These are phyloP conservation scores for Phylloscopus trochiloides DNA, from an alignment of 2,113 vertebrate species.

Conservation along the genomic window DNA sequence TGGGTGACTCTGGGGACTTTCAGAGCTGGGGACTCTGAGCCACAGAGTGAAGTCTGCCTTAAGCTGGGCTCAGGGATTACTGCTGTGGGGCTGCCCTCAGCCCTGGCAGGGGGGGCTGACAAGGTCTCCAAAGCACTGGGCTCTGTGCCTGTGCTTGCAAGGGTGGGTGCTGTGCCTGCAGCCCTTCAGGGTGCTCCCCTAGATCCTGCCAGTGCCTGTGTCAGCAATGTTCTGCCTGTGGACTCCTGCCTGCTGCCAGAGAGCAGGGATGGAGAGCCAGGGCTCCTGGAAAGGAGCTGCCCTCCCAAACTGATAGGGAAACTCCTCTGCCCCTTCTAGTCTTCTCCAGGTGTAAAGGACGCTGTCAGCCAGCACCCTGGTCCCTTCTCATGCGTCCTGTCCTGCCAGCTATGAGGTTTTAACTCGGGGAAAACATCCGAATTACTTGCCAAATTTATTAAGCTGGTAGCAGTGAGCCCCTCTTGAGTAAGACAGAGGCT, in stretches of 20 bases:
- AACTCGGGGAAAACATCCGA: neutral
- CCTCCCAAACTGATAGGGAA: neutral
- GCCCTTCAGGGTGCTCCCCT: neutral
- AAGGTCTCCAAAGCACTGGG: neutral
- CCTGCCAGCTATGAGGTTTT: neutral
- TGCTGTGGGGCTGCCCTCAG: neutral
- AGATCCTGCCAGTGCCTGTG: neutral
- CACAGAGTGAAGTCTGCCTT: neutral
- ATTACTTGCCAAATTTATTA: neutral
- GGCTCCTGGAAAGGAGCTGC: neutral
- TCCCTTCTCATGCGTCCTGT: neutral
- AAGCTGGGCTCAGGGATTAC: too few relatives aligned
- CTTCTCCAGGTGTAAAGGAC: neutral
- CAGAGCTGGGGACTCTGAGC: neutral
- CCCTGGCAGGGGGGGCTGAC: neutral
- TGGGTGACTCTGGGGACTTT: neutral
- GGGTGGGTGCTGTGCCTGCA: neutral
- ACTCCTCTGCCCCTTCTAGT: neutral
- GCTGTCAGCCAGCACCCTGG: neutral
- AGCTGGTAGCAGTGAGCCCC: neutral
- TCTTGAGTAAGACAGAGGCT: neutral
- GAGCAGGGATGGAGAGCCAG: neutral
- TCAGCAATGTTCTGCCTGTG: neutral
- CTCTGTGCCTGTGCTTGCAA: neutral
- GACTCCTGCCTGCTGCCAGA: neutral